Evolutionary conservation across 1,140 invertebrate species (phyloP).

Genomic region (Trialeurodes vaporariorum): DNA sequence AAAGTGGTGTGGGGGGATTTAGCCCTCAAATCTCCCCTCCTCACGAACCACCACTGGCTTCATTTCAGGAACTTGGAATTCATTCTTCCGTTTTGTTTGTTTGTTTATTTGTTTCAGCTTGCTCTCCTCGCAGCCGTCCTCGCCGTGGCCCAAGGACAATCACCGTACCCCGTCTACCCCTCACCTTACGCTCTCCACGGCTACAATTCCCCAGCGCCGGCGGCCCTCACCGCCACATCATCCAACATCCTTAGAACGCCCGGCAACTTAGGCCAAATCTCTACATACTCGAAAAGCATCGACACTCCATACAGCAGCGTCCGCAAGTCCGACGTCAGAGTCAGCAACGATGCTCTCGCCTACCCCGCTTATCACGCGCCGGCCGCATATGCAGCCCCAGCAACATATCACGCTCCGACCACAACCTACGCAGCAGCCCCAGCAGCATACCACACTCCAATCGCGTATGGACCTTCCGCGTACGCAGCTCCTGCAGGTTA

Average conservation of each 20-base stretch:
- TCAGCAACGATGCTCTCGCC: conserved; percentile 30
- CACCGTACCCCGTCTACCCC: no score
- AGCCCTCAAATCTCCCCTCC: no score
- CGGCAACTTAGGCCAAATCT: conserved; percentile 31
- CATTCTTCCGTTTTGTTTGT: no score
- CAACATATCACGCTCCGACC: conserved; percentile 17
- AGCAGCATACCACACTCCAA: conserved; percentile 16
- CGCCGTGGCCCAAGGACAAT: no score
- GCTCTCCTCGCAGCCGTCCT: no score
- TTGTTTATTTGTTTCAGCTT: no score
- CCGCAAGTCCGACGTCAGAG: conserved; percentile 32
- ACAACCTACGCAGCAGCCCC: no score
- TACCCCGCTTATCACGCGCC: conserved; percentile 20
- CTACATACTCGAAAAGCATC: conserved; percentile 32
- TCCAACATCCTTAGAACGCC: conserved; percentile 30
- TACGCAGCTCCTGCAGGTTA: conserved; percentile 22
- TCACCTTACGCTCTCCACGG: no score
- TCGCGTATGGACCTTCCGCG: conserved; percentile 11
- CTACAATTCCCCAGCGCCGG: conserved; percentile 17
- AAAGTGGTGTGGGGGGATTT: no score
- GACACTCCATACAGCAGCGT: conserved; percentile 33
- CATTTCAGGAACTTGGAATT: no score
- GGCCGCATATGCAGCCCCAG: conserved; percentile 13
- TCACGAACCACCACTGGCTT: no score
- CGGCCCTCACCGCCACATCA: conserved; percentile 27